A percentile compares a stretch with the other conserved stretches of the same genome.
phyloP scores from a whole-genome alignment of 2,888 invertebrate species.

The Eurois occulta region DNA sequence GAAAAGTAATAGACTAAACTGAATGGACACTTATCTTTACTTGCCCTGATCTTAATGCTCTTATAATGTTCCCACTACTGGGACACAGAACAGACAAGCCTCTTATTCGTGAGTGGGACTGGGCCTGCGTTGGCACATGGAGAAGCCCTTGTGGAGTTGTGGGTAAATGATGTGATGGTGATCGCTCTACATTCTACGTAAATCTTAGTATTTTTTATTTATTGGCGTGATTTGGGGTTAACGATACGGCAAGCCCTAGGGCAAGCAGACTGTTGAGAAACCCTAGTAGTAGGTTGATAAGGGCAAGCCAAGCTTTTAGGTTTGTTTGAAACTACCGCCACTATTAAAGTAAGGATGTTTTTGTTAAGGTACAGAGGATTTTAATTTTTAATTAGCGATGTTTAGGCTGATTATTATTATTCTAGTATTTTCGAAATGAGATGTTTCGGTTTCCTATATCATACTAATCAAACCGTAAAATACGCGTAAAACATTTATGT shows the following conservation, averaged over 20 bases:
- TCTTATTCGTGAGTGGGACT: neutral
- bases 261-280: too few species aligned
- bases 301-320: too few species aligned
- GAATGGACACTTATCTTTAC: neutral
- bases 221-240: too few species aligned
- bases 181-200: neutral
- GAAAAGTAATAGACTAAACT: neutral
- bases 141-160: neutral
- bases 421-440: neutral
- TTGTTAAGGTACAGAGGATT: neutral
- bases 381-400: neutral
- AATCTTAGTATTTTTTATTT: neutral
- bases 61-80: neutral
- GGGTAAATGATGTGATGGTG: neutral
- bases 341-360: too few species aligned
- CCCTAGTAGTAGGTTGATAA: too few species aligned
- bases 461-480: neutral
- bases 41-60: neutral
- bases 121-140: neutral
- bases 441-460: too few species aligned
- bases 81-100: neutral
- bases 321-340: too few species aligned
- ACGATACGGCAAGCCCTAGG: too few species aligned
- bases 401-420: too few species aligned
- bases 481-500: neutral